A percentile compares a stretch with the other conserved stretches of the same genome.
phyloP scores from a whole-genome alignment of 92 coral and sea anemone species.

The Palythoa grandiflora region DNA sequence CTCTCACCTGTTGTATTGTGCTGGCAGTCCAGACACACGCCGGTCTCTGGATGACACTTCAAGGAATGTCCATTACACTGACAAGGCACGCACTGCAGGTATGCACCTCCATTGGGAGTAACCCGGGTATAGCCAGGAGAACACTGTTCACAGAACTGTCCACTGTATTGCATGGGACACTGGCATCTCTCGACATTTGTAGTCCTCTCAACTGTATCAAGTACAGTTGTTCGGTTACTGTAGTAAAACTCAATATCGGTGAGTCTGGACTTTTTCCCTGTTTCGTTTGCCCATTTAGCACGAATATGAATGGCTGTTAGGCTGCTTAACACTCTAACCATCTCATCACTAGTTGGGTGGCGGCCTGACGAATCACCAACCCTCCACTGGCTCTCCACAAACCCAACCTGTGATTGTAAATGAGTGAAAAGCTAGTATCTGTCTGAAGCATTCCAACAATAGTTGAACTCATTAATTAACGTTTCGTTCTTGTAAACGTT shows the following conservation, averaged over 20 bases:
- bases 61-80: conserved; percentile 79
- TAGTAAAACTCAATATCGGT: conserved; percentile 7
- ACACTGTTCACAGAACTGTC: conserved; percentile 94
- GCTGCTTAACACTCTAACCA: conserved; percentile 83
- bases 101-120: conserved; percentile 90
- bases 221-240: conserved; percentile 32
- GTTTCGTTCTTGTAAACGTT: no score
- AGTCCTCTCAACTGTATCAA: conserved; percentile 28
- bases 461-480: not conserved
- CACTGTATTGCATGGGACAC: conserved; percentile 84
- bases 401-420: conserved; percentile 65
- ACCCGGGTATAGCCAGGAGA: conserved; percentile 87
- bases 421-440: not conserved
- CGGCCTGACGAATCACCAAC: conserved; percentile 81
- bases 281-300: conserved; percentile 85
- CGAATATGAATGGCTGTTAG: conserved; percentile 77
- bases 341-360: conserved; percentile 74
- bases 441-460: not conserved
- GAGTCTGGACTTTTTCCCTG: conserved; percentile 17
- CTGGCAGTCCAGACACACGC: conserved; percentile 85
- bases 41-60: conserved; percentile 87
- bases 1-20: conserved; percentile 92
- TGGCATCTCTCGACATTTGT: conserved; percentile 83
- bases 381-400: conserved; percentile 87
- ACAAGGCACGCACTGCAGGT: conserved; percentile 82